These are phyloP conservation scores for Graptemys geographica DNA, from an alignment of 2,797 vertebrate genomes.

Conservation along the genomic window DNA sequence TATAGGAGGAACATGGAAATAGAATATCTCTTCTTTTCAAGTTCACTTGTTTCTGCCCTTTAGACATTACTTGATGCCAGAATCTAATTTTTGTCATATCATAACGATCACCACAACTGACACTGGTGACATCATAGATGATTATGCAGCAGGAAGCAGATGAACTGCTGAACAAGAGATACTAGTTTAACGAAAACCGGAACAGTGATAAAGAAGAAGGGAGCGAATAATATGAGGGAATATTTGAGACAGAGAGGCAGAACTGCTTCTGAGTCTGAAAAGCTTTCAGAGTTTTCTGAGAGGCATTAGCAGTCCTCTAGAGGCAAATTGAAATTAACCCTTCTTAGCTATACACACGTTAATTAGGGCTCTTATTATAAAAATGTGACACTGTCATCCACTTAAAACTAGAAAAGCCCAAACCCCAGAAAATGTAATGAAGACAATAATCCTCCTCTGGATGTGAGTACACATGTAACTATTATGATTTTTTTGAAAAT, in stretches of 20 bases:
- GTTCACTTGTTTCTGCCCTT: slow-evolving; percentile 44
- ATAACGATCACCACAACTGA: slow-evolving; percentile 27
- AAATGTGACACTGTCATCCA: slow-evolving; percentile 30
- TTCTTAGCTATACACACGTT: slow-evolving; percentile 30
- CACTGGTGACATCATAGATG: slow-evolving; percentile 25
- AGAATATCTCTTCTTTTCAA: slow-evolving; percentile 56
- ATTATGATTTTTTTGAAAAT: slow-evolving; percentile 47
- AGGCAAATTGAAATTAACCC: slow-evolving; percentile 32
- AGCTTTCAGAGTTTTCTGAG: not conserved
- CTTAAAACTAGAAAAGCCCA: slow-evolving; percentile 36
- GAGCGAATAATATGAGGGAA: not conserved
- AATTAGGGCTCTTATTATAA: slow-evolving; percentile 45
- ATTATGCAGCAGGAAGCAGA: slow-evolving; percentile 49
- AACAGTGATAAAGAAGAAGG: slow-evolving; percentile 37
- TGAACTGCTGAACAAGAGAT: slow-evolving; percentile 29
- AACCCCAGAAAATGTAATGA: slow-evolving; percentile 1
- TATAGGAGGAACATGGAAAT: slow-evolving; percentile 18
- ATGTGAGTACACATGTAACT: slow-evolving; percentile 56
- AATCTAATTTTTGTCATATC: slow-evolving; percentile 19
- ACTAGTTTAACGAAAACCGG: slow-evolving; percentile 30
- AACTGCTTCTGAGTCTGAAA: not conserved
- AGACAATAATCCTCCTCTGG: slow-evolving; percentile 38
- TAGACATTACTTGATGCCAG: slow-evolving; percentile 12
- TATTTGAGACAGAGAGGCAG: not conserved
- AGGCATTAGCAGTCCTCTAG: slow-evolving; percentile 4